Evolutionary conservation across 2,888 invertebrate species (phyloP).

Genomic region (Patella ulyssiponensis): DNA sequence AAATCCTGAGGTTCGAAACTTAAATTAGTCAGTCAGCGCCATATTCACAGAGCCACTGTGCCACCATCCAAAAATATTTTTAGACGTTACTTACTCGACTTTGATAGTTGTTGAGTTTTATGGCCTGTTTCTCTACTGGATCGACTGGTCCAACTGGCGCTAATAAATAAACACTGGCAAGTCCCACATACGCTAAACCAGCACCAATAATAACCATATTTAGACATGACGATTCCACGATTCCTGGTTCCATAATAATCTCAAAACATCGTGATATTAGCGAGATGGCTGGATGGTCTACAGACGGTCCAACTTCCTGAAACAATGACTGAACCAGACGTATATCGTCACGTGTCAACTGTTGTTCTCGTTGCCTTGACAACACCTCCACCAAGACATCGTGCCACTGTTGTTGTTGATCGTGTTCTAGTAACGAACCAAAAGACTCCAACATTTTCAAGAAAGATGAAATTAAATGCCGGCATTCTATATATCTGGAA

Average conservation of each 20-base stretch:
- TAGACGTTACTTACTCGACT: slow-evolving; percentile 77
- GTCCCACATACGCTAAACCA: slow-evolving; percentile 55
- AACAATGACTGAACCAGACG: not conserved
- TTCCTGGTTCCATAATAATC: slow-evolving; percentile 21
- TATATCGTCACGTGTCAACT: not conserved
- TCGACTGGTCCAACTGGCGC: slow-evolving; percentile 81
- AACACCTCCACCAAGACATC: not conserved
- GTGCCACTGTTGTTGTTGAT: not conserved
- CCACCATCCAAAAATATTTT: too few relatives aligned
- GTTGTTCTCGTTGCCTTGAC: not conserved
- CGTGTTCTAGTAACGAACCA: not conserved
- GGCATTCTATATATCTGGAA: not conserved
- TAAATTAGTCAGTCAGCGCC: too few relatives aligned
- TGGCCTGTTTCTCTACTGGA: slow-evolving; percentile 83
- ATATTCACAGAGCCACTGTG: too few relatives aligned
- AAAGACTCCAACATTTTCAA: not conserved
- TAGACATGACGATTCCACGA: slow-evolving; percentile 3
- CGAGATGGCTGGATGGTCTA: not conserved
- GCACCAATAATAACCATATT: slow-evolving; percentile 30
- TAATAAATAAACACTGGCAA: slow-evolving; percentile 52
- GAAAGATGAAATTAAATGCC: not conserved
- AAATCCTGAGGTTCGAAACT: too few relatives aligned
- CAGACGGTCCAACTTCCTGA: not conserved
- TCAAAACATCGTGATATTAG: slow-evolving; percentile 27
- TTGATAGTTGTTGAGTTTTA: slow-evolving; percentile 81